phyloP scores from a whole-genome alignment of 1,140 invertebrate species.

The Tyrophagus putrescentiae region DNA sequence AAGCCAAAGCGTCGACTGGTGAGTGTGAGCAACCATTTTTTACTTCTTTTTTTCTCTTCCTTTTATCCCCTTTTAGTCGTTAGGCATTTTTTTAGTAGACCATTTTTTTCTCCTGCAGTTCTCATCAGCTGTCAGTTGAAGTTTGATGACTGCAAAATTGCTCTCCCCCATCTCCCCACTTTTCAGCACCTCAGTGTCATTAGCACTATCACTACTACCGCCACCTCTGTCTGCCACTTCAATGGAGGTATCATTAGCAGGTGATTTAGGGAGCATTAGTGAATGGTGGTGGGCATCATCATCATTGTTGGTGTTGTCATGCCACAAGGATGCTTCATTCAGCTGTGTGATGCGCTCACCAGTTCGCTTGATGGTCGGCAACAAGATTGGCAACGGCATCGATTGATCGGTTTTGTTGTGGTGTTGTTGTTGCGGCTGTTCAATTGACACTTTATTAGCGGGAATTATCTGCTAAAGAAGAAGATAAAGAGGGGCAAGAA shows the following conservation, averaged over 20 bases:
- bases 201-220: no score
- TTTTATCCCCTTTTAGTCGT: not conserved
- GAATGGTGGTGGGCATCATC: no score
- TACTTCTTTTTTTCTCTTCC: not conserved
- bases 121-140: not conserved
- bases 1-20: slow-evolving; percentile 45
- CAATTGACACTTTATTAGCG: not conserved
- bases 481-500: no score
- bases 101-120: not conserved
- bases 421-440: no score
- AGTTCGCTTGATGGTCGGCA: not conserved
- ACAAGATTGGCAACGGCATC: not conserved
- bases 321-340: not conserved
- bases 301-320: not conserved
- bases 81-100: not conserved
- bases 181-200: not conserved
- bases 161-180: not conserved
- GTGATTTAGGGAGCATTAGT: no score
- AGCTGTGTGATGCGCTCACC: not conserved
- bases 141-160: not conserved
- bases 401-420: not conserved
- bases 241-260: no score
- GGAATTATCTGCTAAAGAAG: no score
- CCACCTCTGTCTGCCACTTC: no score
- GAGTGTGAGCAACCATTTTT: slow-evolving; percentile 26